Percentiles rank a stretch among this genome's conserved stretches.
phyloP scores from a whole-genome alignment of 1,140 invertebrate species.

The Heliconius hermathena region DNA sequence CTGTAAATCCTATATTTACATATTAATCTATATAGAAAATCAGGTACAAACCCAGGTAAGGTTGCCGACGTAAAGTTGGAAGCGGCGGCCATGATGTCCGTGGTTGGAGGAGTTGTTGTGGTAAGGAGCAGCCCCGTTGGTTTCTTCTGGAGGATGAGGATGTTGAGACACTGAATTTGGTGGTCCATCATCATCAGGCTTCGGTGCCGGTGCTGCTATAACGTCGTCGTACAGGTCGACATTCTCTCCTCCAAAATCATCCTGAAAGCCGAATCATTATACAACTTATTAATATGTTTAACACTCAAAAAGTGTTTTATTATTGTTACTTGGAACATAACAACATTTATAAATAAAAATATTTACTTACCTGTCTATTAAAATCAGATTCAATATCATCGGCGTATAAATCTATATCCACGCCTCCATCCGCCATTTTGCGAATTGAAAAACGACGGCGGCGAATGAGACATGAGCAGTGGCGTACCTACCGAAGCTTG shows the following conservation, averaged over 20 bases:
- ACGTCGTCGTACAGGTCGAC: slow-evolving; percentile 99
- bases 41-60: slow-evolving; percentile 90
- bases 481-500: slow-evolving; percentile 4
- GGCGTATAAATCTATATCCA: slow-evolving; percentile 97
- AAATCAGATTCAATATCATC: slow-evolving; percentile 98
- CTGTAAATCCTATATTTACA: slow-evolving; percentile 42
- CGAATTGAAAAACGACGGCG: slow-evolving; percentile 44
- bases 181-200: slow-evolving; percentile 81
- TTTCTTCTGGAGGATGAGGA: slow-evolving; percentile 84
- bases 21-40: slow-evolving; percentile 61
- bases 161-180: slow-evolving; percentile 72
- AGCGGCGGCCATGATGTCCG: slow-evolving; percentile 85
- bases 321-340: neutral
- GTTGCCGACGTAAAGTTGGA: slow-evolving; percentile 97
- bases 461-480: neutral
- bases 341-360: slow-evolving; percentile 10
- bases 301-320: neutral
- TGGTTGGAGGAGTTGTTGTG: slow-evolving; percentile 88
- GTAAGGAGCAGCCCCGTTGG: slow-evolving; percentile 87
- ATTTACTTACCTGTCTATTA: slow-evolving; percentile 82
- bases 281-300: neutral
- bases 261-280: slow-evolving; percentile 79
- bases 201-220: slow-evolving; percentile 88
- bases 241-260: slow-evolving; percentile 92
- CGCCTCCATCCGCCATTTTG: slow-evolving; percentile 96